Evolutionary conservation across 2,797 vertebrate genomes (phyloP), one percentile per base, ranked within the genome.

Genomic region (Pampus argenteus): DNA sequence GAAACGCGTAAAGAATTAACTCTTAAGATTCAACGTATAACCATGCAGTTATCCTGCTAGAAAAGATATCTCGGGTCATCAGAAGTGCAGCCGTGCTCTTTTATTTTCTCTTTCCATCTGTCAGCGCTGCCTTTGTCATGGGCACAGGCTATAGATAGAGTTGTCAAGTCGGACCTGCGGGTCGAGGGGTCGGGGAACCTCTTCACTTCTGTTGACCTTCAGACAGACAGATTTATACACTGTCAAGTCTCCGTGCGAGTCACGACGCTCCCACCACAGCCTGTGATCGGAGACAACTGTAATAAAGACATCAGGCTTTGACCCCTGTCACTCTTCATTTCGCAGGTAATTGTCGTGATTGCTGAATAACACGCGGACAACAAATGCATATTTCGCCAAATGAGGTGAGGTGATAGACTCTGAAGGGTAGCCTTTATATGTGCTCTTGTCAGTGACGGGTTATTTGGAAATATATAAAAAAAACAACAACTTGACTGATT

Each of bases 201-300:
- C 90, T 94, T 93, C 93, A 91, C 89, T 90, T 89, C 75, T 80
- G 91, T 94, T 95, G 94, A 95, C 94, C 94, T 93, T 91, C 89
- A 93, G 86, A 91, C 92, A 92, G 87, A 91, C 92, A 86, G 83
- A 94, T 94, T 93, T 91, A 93, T 93, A 83, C 87, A 78, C 88
- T 87, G 92, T 92, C 91, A 92, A 74, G 77, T 71, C 79, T 78
- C 61, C 34, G 51, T 47, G 52, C 56, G 54, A 71, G 67, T 59
- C 62, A 44, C 45, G 3, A 28, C 9, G 56, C 81, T 71, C 50
- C 83, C 54, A 18, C 65, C 83, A 26, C 82, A 38, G 76, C 66
- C 48, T 78, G 79, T 63, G 79, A 82, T 71, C 15, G 54, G 69
- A 85, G 82, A 84, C 89, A 67, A 76, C 75, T 67, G 60, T 82